Base-by-base conservation (phyloP, 2,113 vertebrate genomes). In the Tautogolabrus adspersus region DNA sequence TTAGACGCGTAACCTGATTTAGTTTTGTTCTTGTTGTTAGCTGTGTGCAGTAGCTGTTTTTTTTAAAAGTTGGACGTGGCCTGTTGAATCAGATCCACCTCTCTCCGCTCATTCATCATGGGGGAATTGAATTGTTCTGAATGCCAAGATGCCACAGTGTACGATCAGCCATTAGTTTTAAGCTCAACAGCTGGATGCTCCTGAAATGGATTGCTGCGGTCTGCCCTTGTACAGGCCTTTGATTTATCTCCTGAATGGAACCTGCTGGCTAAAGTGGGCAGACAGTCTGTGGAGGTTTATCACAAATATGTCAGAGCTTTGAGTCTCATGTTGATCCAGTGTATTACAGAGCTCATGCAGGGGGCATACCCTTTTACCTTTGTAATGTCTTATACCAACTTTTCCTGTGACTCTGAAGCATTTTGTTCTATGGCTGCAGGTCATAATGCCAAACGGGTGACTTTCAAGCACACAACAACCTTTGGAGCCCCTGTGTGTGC, bases 61-160 rank as follows among this genome's bases (percentile, higher is more conserved):
- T 67, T 52, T 81, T 37, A 70, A 75, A 59, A 72, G 70, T 52
- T 23, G 30, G 30, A 34, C 30, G 6, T 34, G 23, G 47, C 62
- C 79, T 42, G 47, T 38, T 87, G 68, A 75, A 82, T 92, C 74
- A 62, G 64, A 77, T 86, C 81, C 84, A 60, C 79, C 86, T 86
- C 84, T 70, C 67, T 81, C 65, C 21, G 75, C 62, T 78, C 86
- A 85, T 94, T 90, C 84, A 93, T 94, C 90, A 93, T 56, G n/a
- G 46, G 72, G 73, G 91, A 93, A 94, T 90, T 91, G 86, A 92
- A 92, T 93, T 86, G 87, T 92, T 93, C 85, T 85, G 75, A 44
- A 37, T 88, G 91, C 89, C 91, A 89, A 88, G 87, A 92, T 87
- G 85, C 87, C 79, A 84, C 71, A 60, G 72, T 38, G 65, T 79